phyloP scores from a whole-genome alignment of 2,797 vertebrate species.

The Geotrypetes seraphini region DNA sequence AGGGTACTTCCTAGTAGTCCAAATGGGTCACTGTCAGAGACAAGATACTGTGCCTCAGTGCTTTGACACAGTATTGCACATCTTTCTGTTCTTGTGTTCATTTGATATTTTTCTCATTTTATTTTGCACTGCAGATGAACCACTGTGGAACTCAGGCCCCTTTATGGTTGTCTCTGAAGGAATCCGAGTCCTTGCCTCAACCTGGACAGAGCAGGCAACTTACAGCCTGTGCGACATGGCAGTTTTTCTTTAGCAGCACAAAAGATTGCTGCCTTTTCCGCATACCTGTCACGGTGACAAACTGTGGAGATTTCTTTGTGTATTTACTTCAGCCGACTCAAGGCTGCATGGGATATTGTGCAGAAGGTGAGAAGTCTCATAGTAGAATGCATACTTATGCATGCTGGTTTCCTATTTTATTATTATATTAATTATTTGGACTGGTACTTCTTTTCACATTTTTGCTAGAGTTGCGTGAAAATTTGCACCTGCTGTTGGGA shows the following conservation, averaged over 20 bases:
- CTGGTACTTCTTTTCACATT: no score
- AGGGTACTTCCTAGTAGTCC: no score
- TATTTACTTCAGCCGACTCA: constrained; percentile 83
- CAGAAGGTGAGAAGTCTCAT: constrained; percentile 57
- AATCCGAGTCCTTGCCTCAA: constrained; percentile 64
- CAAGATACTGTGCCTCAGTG: no score
- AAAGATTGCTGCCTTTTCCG: constrained; percentile 82
- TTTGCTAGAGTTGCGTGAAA: no score
- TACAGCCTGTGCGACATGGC: constrained; percentile 80
- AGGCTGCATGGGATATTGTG: constrained; percentile 87
- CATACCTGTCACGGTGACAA: constrained; percentile 74
- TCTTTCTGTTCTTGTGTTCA: no score
- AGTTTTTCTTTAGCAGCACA: constrained; percentile 57
- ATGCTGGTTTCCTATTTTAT: no score
- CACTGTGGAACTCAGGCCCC: constrained; percentile 84
- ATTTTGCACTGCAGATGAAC: constrained; percentile 60
- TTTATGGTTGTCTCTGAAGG: constrained; percentile 73
- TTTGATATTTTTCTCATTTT: no score
- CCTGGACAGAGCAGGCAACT: constrained; percentile 66
- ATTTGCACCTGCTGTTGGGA: no score
- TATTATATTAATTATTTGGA: no score
- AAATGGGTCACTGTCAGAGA: no score
- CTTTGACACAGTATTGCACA: no score
- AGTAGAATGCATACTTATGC: background rate
- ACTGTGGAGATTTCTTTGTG: constrained; percentile 78